Percentiles rank a stretch among this genome's conserved stretches.
phyloP scores from a whole-genome alignment of 2,888 invertebrate genomes.

The Leuctra nigra region DNA sequence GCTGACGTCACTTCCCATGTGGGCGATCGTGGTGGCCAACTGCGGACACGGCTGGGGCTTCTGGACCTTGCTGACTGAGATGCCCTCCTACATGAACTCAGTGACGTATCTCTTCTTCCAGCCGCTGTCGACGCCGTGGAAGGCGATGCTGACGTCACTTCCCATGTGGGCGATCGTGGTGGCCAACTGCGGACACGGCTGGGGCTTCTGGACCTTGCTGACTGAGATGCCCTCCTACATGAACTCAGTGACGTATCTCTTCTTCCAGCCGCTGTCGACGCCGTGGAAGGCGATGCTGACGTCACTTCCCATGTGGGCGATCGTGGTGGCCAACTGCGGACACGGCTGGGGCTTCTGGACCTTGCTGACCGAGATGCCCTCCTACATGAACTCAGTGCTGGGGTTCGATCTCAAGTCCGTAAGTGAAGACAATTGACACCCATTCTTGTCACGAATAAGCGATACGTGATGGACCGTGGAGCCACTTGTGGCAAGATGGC shows the following conservation, averaged over 20 bases:
- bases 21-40: too few relatives aligned
- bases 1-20: too few relatives aligned
- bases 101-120: too few relatives aligned
- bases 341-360: slow-evolving; percentile 83
- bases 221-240: slow-evolving; percentile 78
- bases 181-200: slow-evolving; percentile 66
- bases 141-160: slow-evolving; percentile 53
- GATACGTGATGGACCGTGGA: too few relatives aligned
- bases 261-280: slow-evolving; percentile 51
- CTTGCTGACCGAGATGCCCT: slow-evolving; percentile 71
- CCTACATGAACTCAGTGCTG: slow-evolving; percentile 68
- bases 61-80: too few relatives aligned
- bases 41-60: too few relatives aligned
- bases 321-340: slow-evolving; percentile 63
- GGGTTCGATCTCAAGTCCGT: slow-evolving; percentile 64
- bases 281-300: slow-evolving; percentile 66
- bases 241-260: slow-evolving; percentile 60
- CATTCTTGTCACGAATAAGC: too few relatives aligned
- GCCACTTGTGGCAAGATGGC: too few relatives aligned
- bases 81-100: too few relatives aligned
- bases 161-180: slow-evolving; percentile 65
- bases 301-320: slow-evolving; percentile 62
- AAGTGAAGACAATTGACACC: too few relatives aligned
- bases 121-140: slow-evolving; percentile 64
- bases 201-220: slow-evolving; percentile 78